phyloP scores from a whole-genome alignment of 2,797 vertebrate species.

The Lepus townsendii region DNA sequence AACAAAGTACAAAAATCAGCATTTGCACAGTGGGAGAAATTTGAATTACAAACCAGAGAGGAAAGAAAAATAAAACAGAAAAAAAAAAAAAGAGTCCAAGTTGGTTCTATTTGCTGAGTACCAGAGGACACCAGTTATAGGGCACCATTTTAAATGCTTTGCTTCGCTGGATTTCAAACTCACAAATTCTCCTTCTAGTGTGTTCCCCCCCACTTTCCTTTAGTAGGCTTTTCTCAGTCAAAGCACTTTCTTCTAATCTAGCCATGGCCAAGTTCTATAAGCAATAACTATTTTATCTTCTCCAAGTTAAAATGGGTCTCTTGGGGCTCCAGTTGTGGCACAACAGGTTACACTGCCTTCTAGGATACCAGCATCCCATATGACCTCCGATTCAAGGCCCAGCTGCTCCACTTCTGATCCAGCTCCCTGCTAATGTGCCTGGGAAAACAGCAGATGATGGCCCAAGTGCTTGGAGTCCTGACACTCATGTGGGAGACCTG shows the following conservation, averaged over 20 bases:
- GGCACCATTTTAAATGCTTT: not conserved
- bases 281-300: not conserved
- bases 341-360: too few species aligned
- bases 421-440: too few species aligned
- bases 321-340: too few species aligned
- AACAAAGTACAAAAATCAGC: slow-evolving; percentile 16
- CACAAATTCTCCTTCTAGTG: not conserved
- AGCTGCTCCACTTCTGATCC: too few species aligned
- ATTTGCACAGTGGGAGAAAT: slow-evolving; percentile 19
- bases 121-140: not conserved
- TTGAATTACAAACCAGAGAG: slow-evolving; percentile 23
- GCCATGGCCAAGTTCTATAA: not conserved
- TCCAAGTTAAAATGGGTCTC: not conserved
- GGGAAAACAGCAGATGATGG: too few species aligned
- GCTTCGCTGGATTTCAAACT: not conserved
- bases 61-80: not conserved
- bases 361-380: too few species aligned
- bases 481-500: too few species aligned
- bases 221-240: slow-evolving; percentile 7
- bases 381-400: too few species aligned
- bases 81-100: not conserved
- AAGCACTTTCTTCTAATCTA: slow-evolving; percentile 4
- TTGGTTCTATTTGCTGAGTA: not conserved
- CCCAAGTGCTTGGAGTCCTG: too few species aligned
- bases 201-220: not conserved